A percentile compares a stretch with the other conserved stretches of the same genome.
Conservation (phyloP, 2,113 vertebrate genomes). For the Odocoileus hemionus region DNA sequence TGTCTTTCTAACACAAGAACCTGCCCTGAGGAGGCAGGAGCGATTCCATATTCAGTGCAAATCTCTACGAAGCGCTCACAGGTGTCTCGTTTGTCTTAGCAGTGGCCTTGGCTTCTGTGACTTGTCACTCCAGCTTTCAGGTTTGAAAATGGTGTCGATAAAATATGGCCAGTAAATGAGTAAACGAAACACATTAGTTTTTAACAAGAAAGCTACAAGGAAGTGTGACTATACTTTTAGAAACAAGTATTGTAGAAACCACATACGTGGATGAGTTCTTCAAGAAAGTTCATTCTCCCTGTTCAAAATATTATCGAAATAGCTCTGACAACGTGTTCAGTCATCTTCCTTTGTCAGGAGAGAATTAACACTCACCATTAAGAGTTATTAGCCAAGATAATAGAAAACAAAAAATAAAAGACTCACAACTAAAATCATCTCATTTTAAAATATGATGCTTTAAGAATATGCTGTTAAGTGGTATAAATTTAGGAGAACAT, state of each 20-base stretch:
- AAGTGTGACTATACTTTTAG: constrained; percentile 19
- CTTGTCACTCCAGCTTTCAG: background rate
- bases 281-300: background rate
- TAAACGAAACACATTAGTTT: background rate
- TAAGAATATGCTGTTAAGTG: background rate
- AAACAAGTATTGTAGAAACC: background rate
- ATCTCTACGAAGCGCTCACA: constrained; percentile 10
- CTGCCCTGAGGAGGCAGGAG: background rate
- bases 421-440: background rate
- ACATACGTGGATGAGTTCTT: background rate
- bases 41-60: constrained; percentile 49
- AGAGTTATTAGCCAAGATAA: background rate
- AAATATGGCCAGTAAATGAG: constrained; percentile 44
- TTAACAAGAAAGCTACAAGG: background rate
- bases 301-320: background rate
- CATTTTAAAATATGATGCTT: background rate
- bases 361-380: background rate
- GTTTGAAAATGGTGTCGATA: background rate
- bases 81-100: constrained; percentile 17
- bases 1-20: constrained; percentile 46
- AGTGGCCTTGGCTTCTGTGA: background rate
- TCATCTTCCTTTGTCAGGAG: background rate
- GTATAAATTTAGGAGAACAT: background rate
- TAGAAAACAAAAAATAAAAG: background rate
- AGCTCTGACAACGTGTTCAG: background rate